Conservation (phyloP, 2,113 vertebrate genomes). For the Oreotragus oreotragus region DNA sequence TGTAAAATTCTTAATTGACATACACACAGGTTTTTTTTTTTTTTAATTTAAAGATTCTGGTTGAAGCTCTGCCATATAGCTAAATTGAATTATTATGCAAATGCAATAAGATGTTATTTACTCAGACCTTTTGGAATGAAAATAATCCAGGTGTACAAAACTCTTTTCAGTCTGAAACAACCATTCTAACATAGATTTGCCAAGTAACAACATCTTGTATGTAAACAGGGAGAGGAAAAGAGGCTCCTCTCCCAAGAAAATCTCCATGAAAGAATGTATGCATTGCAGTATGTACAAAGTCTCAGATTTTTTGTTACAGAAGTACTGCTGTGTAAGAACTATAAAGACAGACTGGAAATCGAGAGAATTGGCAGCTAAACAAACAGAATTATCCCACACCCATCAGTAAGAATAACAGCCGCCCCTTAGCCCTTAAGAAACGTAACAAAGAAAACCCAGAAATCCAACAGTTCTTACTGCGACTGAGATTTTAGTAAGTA, state of each 20-base stretch:
- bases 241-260: background rate
- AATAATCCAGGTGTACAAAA: conserved; percentile 35
- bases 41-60: background rate
- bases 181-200: background rate
- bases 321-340: background rate
- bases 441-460: background rate
- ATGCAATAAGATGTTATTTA: conserved; percentile 41
- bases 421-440: background rate
- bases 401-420: background rate
- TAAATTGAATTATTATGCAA: conserved; percentile 55
- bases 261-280: background rate
- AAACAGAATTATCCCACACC: background rate
- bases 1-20: conserved; percentile 8
- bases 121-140: conserved; percentile 42
- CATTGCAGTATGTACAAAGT: background rate
- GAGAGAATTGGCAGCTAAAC: background rate
- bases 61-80: background rate
- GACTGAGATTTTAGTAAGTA: background rate
- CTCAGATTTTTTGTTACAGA: background rate
- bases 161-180: conserved; percentile 23
- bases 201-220: background rate
- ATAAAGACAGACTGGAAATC: background rate
- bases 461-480: background rate
- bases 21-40: background rate
- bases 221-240: background rate